Conservation (phyloP, 2,113 vertebrate species). For the Saguinus imperator region DNA sequence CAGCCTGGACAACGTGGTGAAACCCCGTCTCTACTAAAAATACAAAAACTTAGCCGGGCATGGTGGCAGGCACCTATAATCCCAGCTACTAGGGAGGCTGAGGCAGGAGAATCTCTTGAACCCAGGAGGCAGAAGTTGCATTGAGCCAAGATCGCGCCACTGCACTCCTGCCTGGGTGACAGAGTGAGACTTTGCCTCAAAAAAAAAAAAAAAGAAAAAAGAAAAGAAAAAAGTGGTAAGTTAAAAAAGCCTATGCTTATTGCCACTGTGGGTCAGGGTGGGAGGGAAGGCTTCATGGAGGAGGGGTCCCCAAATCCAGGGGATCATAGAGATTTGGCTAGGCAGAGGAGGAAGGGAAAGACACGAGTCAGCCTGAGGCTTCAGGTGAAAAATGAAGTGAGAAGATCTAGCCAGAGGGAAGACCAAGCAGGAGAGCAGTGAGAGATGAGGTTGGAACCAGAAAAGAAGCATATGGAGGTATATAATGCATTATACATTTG, state of each 20-base stretch:
- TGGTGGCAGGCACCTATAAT: too few species aligned
- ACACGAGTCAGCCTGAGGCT: background rate
- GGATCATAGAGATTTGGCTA: background rate
- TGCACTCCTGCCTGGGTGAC: too few species aligned
- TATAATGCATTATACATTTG: background rate
- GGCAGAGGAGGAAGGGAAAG: background rate
- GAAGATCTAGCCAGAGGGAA: background rate
- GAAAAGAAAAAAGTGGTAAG: background rate
- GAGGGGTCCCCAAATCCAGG: background rate
- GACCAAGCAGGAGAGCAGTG: background rate
- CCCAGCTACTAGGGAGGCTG: too few species aligned
- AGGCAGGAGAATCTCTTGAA: too few species aligned
- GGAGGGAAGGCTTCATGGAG: background rate
- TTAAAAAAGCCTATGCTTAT: background rate
- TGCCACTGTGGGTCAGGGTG: background rate
- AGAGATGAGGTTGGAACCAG: background rate
- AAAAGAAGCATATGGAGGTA: background rate
- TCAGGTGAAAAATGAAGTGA: background rate
- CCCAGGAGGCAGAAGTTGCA: too few species aligned
- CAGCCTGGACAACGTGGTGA: too few species aligned
- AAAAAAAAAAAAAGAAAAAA: too few species aligned
- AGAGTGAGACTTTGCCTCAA: too few species aligned
- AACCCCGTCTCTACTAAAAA: too few species aligned
- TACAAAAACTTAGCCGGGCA: too few species aligned
- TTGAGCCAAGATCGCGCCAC: too few species aligned